Conservation (phyloP, 2,113 vertebrate genomes). For the Rhinichthys klamathensis region DNA sequence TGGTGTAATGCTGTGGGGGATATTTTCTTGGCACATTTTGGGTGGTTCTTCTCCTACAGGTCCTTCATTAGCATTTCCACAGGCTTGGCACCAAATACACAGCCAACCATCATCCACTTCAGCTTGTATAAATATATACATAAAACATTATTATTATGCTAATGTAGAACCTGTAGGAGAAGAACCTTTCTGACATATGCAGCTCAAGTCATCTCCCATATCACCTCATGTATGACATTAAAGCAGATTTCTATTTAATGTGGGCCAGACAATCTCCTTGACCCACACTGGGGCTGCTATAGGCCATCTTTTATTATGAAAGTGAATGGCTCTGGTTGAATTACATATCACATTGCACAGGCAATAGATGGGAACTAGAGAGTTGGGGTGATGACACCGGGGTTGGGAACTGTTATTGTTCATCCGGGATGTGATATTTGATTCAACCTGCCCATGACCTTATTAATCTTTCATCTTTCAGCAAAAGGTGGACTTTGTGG, state of each 20-base stretch:
- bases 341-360: slow-evolving; percentile 10
- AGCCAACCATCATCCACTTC: not conserved
- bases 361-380: slow-evolving; percentile 13
- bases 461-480: slow-evolving; percentile 2
- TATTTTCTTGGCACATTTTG: no score
- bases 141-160: slow-evolving; percentile 53
- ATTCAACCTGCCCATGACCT: not conserved
- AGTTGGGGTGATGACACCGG: not conserved
- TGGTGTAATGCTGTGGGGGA: no score
- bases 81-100: not conserved
- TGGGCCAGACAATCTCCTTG: slow-evolving; percentile 6
- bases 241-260: slow-evolving; percentile 23
- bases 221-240: slow-evolving; percentile 13
- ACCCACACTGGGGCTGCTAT: slow-evolving; percentile 2
- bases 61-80: no score
- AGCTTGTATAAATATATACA: slow-evolving; percentile 11
- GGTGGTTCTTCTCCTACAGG: no score
- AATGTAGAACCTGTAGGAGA: slow-evolving; percentile 41
- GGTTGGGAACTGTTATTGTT: slow-evolving; percentile 16
- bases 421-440: slow-evolving; percentile 15
- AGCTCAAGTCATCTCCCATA: slow-evolving; percentile 21
- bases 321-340: slow-evolving; percentile 26
- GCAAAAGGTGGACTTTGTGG: not conserved
- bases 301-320: slow-evolving; percentile 21
- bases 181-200: slow-evolving; percentile 34